Conservation (phyloP, 2,888 invertebrate genomes). For the Dascillus cervinus region DNA sequence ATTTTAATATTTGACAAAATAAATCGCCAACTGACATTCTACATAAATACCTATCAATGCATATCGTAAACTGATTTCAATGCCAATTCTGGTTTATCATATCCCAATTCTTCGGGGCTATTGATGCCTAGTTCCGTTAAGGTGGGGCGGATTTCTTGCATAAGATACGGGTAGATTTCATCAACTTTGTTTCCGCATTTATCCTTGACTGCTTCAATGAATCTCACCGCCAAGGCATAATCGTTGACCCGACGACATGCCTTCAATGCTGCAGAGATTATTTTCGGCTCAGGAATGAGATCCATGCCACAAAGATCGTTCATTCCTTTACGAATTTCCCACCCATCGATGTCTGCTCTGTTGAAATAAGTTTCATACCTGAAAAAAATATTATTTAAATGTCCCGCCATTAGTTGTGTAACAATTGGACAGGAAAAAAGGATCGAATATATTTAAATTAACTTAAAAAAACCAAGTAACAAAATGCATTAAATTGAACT, state of each 20-base stretch:
- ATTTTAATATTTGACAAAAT: background rate
- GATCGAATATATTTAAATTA: no score
- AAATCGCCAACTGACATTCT: no score
- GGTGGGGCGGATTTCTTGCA: slow-evolving; percentile 88
- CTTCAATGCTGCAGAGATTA: slow-evolving; percentile 76
- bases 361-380: slow-evolving; percentile 80
- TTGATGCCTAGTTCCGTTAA: slow-evolving; percentile 87
- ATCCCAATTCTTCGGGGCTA: slow-evolving; percentile 93
- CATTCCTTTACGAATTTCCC: slow-evolving; percentile 91
- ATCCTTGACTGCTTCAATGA: slow-evolving; percentile 83
- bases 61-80: slow-evolving; percentile 66
- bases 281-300: slow-evolving; percentile 84
- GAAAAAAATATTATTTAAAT: no score
- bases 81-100: slow-evolving; percentile 93
- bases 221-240: slow-evolving; percentile 85
- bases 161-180: slow-evolving; percentile 79
- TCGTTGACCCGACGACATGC: slow-evolving; percentile 94
- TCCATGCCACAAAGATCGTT: slow-evolving; percentile 85
- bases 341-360: slow-evolving; percentile 82
- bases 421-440: no score
- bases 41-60: no score
- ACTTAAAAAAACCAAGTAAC: no score
- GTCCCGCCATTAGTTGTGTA: no score
- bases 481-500: no score
- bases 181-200: slow-evolving; percentile 72